Evolutionary conservation across 2,888 invertebrate genomes (phyloP), one percentile per base, ranked within the genome.

Genomic region (Lottia scabra): DNA sequence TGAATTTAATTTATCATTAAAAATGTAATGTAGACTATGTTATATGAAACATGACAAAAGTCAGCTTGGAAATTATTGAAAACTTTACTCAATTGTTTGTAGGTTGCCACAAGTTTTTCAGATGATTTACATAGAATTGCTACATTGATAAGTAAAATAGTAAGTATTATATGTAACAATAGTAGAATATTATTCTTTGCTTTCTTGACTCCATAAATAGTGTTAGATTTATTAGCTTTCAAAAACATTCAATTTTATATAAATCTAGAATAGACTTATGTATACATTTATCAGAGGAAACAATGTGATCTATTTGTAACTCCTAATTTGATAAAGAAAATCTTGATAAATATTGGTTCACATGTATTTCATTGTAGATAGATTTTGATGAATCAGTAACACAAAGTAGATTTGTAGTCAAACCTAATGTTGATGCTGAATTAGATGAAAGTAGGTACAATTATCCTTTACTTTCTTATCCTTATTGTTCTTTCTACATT

Each of bases 361-460:
- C 5, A 38, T 38, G 5, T 38, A 38, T 23, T 46, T 46, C 46
- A 30, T 77, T 84, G 45, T 77, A 91, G 91, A 87, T 91, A 63
- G 91, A 91, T 78, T 90, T 91, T 82, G 89, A 89, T 10, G 90
- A 90, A 71, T 90, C 90, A n/a, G 77, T 78, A 27, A 76, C 78
- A 8, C 88, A 89, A 75, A 92, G 93, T 46, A 92, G 94, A 83
- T 94, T 96, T 81, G 92, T 93, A 0, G 94, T 96, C 0, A 94
- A 94, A 81, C 89, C 92, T 30, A 95, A 94, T 67, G 92, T 96
- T 2, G 95, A 95, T 86, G 90, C 92, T 2, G 92, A 93, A 76
- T 90, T 96, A 64, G 96, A 96, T 87, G 92, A 92, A 84, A 93
- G 91, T 91, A 81, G 80, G 85, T 78, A 38, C 38, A 38, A 38